Percentiles rank a stretch among this genome's conserved stretches.
These are phyloP conservation scores for Brachionus sp. DNA, from an alignment of 1,140 invertebrate genomes.

Conservation along the genomic window DNA sequence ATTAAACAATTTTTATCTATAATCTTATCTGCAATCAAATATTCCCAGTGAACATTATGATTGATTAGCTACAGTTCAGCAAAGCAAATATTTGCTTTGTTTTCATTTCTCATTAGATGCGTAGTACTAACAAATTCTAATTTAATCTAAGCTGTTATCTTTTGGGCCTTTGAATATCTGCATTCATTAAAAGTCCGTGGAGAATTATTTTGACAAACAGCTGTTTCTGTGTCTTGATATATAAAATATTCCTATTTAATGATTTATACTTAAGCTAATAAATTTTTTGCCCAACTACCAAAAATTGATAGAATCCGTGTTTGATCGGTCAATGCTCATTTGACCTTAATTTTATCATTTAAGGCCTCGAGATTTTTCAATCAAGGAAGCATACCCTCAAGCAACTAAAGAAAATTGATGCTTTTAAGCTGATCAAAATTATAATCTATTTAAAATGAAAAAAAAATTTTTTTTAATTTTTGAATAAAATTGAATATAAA, in stretches of 20 bases:
- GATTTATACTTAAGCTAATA: background rate
- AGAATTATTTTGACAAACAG: conserved; percentile 22
- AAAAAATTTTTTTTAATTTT: background rate
- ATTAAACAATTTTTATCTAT: background rate
- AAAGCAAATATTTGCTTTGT: conserved; percentile 15
- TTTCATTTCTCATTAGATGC: background rate
- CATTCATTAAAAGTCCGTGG: background rate
- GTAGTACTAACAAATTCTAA: background rate
- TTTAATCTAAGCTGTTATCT: background rate
- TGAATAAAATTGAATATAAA: background rate
- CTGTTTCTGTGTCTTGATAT: background rate
- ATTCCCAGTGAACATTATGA: conserved; percentile 1
- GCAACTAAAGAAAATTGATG: background rate
- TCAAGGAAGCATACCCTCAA: background rate
- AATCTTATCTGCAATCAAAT: background rate
- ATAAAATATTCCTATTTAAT: background rate
- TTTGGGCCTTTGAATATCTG: background rate
- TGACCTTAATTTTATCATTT: background rate
- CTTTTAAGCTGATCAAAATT: background rate
- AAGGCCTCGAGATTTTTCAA: background rate
- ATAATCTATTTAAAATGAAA: background rate
- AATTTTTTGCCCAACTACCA: background rate
- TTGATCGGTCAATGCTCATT: background rate
- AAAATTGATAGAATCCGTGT: background rate
- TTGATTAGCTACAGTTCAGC: conserved; percentile 21